Evolutionary conservation across 2,113 vertebrate species (phyloP), one percentile per base, ranked within the genome.

Genomic region (Nothoprocta perdicaria): DNA sequence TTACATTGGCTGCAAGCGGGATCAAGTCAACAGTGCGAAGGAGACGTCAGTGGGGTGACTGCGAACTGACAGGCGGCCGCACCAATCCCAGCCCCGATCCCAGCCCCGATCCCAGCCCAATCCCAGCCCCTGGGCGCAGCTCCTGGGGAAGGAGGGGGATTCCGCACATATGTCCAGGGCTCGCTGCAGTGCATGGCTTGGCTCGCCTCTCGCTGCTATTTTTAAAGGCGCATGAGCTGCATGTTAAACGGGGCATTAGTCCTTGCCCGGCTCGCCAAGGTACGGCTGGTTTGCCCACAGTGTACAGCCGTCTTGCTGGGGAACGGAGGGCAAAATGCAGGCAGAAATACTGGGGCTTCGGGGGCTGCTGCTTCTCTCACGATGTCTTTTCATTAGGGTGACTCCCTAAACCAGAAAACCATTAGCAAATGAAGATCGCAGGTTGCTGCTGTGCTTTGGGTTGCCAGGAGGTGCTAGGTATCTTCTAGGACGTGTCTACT

Each of bases 211-310:
- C 2, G 0, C 86, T 92, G 91, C 86, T 95, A 89, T 94, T 95
- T 96, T 95, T 96, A 96, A 96, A 96, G 94, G 91, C 76, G 75
- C 94, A 93, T 52, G 92, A 95, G 89, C 94, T 92, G 95, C 91
- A 95, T 95, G 87, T 94, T 93, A 95, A 96, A 94, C 77, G 93
- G 79, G 76, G 82, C 94, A 67, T 92, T 87, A 83, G 38, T 72
- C 53, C 67, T 80, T 93, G 87, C 68, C 79, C 55, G 76, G 22
- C 68, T 94, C 15, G 80, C 79, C 60, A 45, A 14, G 17, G 9
- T 26, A 38, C 61, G 18, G 81, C 23, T 15, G 84, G 48, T 92
- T 72, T 92, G 75, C 23, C 41, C 35, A 79, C 10, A 24, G 58
- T 38, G 0, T 6, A 6, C 61, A 45, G 33, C 66, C 78, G 14